Conservation (phyloP, 2,113 vertebrate genomes). For the Bubo blakistoni region DNA sequence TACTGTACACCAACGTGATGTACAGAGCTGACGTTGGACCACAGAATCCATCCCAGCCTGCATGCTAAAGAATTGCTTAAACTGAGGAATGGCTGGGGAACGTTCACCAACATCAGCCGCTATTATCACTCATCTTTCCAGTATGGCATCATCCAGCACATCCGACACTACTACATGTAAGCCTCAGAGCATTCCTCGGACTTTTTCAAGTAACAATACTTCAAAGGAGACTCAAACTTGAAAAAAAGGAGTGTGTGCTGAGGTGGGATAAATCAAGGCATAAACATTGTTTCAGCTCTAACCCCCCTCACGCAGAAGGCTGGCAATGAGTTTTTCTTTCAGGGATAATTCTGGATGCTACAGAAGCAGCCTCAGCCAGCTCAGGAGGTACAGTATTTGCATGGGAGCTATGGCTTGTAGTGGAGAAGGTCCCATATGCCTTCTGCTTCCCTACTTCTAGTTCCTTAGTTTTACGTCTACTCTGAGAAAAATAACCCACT, state of each 20-base stretch:
- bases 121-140: background rate
- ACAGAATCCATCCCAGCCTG: background rate
- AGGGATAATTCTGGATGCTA: background rate
- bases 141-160: background rate
- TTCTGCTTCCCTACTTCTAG: background rate
- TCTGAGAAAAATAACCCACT: background rate
- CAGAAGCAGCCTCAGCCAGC: background rate
- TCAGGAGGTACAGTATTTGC: background rate
- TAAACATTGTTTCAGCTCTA: background rate
- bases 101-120: no score
- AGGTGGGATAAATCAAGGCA: background rate
- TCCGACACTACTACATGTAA: background rate
- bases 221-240: background rate
- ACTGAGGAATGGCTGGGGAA: background rate
- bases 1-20: background rate
- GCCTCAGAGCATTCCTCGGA: background rate
- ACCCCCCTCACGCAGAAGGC: background rate
- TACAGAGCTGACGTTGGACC: background rate
- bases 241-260: background rate
- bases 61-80: background rate
- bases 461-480: background rate
- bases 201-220: background rate
- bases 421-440: background rate
- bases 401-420: background rate
- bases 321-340: background rate